Conservation (phyloP, 2,888 invertebrate species). For the Thera obeliscata region DNA sequence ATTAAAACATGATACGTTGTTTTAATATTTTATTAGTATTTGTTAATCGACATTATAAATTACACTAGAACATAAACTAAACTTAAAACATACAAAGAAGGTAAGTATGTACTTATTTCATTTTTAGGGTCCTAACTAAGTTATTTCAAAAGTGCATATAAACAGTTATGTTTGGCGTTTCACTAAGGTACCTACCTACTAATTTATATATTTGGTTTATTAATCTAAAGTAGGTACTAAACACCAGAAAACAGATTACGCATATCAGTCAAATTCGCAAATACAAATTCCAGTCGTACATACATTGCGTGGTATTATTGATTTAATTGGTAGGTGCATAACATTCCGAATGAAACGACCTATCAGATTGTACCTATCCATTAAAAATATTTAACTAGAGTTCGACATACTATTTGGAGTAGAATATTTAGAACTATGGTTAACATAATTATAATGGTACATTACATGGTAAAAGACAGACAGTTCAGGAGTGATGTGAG, state of each 20-base stretch:
- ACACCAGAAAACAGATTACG: background rate
- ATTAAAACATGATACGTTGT: constrained; percentile 14
- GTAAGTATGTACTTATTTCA: constrained; percentile 59
- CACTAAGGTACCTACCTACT: constrained; percentile 10
- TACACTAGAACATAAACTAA: constrained; percentile 63
- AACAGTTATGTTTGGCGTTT: constrained; percentile 18
- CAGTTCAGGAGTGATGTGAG: no score
- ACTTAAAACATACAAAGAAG: constrained; percentile 56
- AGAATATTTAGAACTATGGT: no score
- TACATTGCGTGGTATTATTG: no score
- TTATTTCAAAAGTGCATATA: constrained; percentile 24
- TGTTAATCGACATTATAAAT: constrained; percentile 65
- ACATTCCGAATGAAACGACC: no score
- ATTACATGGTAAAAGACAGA: no score
- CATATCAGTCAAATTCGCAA: background rate
- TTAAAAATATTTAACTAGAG: no score
- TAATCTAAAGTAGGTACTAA: constrained; percentile 8
- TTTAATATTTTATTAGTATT: constrained; percentile 51
- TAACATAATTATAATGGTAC: no score
- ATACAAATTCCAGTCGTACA: background rate
- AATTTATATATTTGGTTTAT: constrained; percentile 32
- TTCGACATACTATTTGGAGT: no score
- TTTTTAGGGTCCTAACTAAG: constrained; percentile 46
- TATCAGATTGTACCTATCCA: no score
- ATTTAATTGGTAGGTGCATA: no score